Percentiles rank a stretch among this genome's conserved stretches.
phyloP scores from a whole-genome alignment of 2,113 vertebrate species.

The Helogale parvula region DNA sequence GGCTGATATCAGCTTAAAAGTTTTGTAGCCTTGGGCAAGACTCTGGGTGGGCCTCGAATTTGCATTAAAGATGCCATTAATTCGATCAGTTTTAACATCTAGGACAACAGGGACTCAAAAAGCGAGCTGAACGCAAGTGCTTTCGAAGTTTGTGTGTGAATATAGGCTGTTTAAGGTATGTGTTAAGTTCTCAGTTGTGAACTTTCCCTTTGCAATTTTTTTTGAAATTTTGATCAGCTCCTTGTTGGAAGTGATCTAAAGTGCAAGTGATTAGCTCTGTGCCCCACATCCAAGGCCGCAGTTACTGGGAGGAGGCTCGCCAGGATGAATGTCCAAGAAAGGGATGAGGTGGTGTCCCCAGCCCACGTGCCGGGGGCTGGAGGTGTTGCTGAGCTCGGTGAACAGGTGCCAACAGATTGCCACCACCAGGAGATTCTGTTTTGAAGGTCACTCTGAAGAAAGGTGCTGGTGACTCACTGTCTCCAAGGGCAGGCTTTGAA shows the following conservation, averaged over 20 bases:
- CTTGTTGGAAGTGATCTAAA: neutral
- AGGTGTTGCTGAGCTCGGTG: neutral
- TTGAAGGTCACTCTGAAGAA: neutral
- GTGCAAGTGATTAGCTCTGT: neutral
- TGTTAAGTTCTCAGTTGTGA: neutral
- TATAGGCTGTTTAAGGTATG: neutral
- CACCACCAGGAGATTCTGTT: neutral
- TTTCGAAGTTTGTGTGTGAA: neutral
- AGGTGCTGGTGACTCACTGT: neutral
- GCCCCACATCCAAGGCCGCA: neutral
- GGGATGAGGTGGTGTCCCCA: neutral
- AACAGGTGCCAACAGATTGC: fast-evolving
- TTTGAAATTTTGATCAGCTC: neutral
- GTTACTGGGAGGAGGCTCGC: neutral
- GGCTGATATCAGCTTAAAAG: neutral
- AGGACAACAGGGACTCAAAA: neutral
- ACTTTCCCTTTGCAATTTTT: neutral
- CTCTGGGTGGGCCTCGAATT: neutral
- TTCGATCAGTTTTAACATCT: neutral
- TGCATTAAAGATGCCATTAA: neutral
- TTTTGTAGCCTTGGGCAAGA: neutral
- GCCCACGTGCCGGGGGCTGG: neutral
- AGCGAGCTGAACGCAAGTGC: neutral
- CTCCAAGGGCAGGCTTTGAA: neutral
- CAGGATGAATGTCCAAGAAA: neutral